These are phyloP conservation scores for Embiotoca jacksoni DNA, from an alignment of 2,113 vertebrate species.

Conservation along the genomic window DNA sequence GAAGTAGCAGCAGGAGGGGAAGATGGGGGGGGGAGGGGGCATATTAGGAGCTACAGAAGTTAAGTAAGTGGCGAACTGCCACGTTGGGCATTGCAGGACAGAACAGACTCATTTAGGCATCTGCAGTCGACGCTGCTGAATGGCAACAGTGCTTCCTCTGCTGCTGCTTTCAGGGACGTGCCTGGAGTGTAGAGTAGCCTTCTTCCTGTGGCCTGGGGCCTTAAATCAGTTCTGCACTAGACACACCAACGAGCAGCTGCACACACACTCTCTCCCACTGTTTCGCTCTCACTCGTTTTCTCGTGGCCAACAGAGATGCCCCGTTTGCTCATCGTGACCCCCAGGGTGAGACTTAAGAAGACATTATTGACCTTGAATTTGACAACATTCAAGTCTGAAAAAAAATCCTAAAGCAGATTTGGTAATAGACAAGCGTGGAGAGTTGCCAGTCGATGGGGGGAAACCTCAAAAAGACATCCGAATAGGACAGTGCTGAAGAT, in stretches of 20 bases:
- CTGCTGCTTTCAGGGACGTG: constrained; percentile 81
- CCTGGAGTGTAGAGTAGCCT: constrained; percentile 79
- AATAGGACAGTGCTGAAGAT: constrained; percentile 30
- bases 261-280: constrained; percentile 55
- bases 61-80: constrained; percentile 73
- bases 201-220: constrained; percentile 79
- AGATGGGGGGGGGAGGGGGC: not conserved
- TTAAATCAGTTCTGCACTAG: constrained; percentile 82
- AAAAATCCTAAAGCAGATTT: constrained; percentile 7
- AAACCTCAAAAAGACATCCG: constrained; percentile 24
- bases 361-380: constrained; percentile 53
- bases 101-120: constrained; percentile 84
- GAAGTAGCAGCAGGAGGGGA: constrained; percentile 23
- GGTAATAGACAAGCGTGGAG: not conserved
- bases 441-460: constrained; percentile 15
- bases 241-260: constrained; percentile 79
- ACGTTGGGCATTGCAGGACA: constrained; percentile 76
- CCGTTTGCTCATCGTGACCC: constrained; percentile 61
- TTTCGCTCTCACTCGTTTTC: constrained; percentile 42
- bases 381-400: constrained; percentile 15
- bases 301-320: constrained; percentile 57
- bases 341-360: constrained; percentile 51
- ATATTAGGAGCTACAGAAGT: constrained; percentile 50
- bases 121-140: constrained; percentile 79
- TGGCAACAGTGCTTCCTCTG: constrained; percentile 84